These are phyloP conservation scores for Heterohyrax brucei DNA, from an alignment of 2,797 vertebrate genomes.

Conservation along the genomic window DNA sequence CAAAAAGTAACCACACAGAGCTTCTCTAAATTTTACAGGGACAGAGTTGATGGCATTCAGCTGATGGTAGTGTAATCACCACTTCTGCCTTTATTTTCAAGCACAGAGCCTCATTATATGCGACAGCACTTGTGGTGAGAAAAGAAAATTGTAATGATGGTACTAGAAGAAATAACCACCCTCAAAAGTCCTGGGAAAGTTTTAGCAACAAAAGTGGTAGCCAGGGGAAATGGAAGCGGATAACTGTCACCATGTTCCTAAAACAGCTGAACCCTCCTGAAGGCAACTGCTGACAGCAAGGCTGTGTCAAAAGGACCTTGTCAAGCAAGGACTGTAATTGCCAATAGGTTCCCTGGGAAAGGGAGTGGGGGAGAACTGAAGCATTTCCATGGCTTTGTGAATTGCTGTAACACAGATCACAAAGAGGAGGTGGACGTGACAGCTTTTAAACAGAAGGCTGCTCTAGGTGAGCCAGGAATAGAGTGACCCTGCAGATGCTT, in stretches of 20 bases:
- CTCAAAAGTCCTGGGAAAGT: slow-evolving; percentile 69
- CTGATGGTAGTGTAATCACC: slow-evolving; percentile 19
- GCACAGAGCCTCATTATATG: slow-evolving; percentile 67
- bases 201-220: slow-evolving; percentile 72
- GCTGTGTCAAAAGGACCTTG: slow-evolving; percentile 35
- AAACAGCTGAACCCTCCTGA: slow-evolving; percentile 38
- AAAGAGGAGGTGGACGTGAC: neutral
- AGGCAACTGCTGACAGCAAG: neutral
- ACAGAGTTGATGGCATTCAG: slow-evolving; percentile 32
- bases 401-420: slow-evolving; percentile 19
- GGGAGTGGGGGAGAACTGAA: neutral
- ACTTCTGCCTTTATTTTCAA: slow-evolving; percentile 70
- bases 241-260: slow-evolving; percentile 21
- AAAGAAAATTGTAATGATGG: slow-evolving; percentile 52
- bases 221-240: slow-evolving; percentile 15
- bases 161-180: slow-evolving; percentile 64
- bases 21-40: neutral
- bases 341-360: slow-evolving; percentile 9
- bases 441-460: slow-evolving; percentile 33
- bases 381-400: slow-evolving; percentile 1
- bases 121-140: slow-evolving; percentile 45
- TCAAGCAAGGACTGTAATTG: slow-evolving; percentile 64
- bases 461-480: slow-evolving; percentile 59
- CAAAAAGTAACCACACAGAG: neutral
- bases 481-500: slow-evolving; percentile 17